phyloP scores from a whole-genome alignment of 2,888 invertebrate species.

The Protophormia terraenovae region DNA sequence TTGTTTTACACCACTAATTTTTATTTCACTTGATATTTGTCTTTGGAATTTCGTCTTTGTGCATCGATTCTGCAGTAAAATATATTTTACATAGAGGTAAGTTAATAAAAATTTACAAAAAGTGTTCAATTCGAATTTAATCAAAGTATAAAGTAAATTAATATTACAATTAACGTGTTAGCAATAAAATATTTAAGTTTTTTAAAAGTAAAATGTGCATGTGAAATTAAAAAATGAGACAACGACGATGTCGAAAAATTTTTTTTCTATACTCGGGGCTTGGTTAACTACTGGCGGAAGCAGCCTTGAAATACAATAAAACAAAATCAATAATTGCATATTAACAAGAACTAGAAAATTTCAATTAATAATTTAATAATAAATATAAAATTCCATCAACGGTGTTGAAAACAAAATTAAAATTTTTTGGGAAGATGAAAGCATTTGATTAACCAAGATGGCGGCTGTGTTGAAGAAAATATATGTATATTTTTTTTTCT shows the following conservation, averaged over 20 bases:
- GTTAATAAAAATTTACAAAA: constrained; percentile 41
- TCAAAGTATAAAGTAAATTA: background rate
- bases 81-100: constrained; percentile 70
- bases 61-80: constrained; percentile 70
- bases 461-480: constrained; percentile 59
- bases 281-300: constrained; percentile 64
- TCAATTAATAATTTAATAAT: background rate
- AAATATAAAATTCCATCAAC: background rate
- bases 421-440: constrained; percentile 9
- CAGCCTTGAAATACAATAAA: constrained; percentile 64
- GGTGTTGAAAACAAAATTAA: background rate
- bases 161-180: background rate
- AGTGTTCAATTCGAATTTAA: background rate
- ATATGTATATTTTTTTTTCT: no score
- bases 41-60: constrained; percentile 71
- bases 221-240: constrained; percentile 37
- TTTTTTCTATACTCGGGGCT: constrained; percentile 55
- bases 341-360: background rate
- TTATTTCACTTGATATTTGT: constrained; percentile 69
- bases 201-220: constrained; percentile 13
- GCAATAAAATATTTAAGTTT: background rate
- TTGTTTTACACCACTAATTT: constrained; percentile 50
- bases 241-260: constrained; percentile 36
- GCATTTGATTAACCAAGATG: constrained; percentile 58
- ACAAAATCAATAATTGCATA: constrained; percentile 64